Conservation (phyloP, 2,888 invertebrate species). For the Ophion ellenae region DNA sequence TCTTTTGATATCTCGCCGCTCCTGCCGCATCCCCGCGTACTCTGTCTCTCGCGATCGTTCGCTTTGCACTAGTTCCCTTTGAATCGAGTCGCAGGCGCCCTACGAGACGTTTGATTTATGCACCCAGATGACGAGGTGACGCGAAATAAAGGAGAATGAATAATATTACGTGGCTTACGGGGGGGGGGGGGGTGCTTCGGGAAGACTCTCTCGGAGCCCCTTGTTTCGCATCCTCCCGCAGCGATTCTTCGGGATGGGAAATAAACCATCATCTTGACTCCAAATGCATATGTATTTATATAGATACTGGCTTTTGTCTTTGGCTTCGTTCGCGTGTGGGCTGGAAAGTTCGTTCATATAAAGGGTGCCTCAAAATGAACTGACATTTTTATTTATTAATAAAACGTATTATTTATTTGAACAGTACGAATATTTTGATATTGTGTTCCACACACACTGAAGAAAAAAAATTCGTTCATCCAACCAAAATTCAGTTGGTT, state of each 20-base stretch:
- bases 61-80: constrained; percentile 18
- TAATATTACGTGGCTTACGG: constrained; percentile 67
- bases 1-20: constrained; percentile 34
- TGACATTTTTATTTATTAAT: no score
- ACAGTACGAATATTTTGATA: no score
- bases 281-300: not conserved
- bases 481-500: no score
- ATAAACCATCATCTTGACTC: constrained; percentile 24
- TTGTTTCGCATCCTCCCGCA: constrained; percentile 39
- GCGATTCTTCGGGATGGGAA: constrained; percentile 19
- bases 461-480: no score
- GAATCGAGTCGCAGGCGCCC: constrained; percentile 5
- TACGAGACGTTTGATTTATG: constrained; percentile 66
- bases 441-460: no score
- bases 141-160: constrained; percentile 69
- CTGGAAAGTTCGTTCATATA: not conserved
- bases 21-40: not conserved
- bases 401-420: no score
- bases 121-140: constrained; percentile 65
- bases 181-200: not conserved
- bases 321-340: not conserved
- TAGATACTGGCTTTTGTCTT: not conserved
- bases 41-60: constrained; percentile 12
- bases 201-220: constrained; percentile 16
- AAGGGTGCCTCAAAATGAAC: no score